Base-by-base conservation (phyloP, 2,113 vertebrate genomes). In the Chaetodon auriga region DNA sequence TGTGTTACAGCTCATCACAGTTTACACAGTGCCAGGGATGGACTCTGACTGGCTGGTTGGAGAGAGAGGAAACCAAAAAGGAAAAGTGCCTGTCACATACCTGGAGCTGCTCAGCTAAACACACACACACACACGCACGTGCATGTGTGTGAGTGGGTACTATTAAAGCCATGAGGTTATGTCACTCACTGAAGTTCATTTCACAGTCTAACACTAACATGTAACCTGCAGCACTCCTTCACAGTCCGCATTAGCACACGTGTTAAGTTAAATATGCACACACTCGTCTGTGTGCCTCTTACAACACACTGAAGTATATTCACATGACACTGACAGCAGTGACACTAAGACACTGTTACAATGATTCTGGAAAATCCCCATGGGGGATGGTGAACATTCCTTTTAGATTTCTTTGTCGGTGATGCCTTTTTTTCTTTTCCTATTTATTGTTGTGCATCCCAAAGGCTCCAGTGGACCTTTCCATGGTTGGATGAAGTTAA, bases 41-140 rank as follows among this genome's bases (percentile, higher is more conserved):
- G 98, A 99, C 86, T 97, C 97, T 0, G 98, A 99, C 85, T 99
- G 98, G 98, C 97, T 99, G 82, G 91, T 99, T 21, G 98, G 97
- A 60, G 98, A 99, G 93, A 92, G 96, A 81, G 97, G 97, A 51
- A 97, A 98, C 91, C 96, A 96, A 93, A 98, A 97, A 87, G 98
- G 98, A 80, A 99, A 97, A 87, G 98, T 99, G 85, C 98, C 98
- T 0, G 97, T 99, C 87, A 99, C 98, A 68, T 99, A 99, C 94
- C 92, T 99, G 95, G 98, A 99, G 94, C 96, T 99, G 72, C 95
- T 99, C 78, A 99, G 97, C 92, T 99, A 96, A 96, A 94, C 23
- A 35, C 30, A 75, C 18, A 30, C 30, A 30, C 62, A 49, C 4
- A 57, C 53, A 43, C 8, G 72, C 53, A 64, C 30, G 19, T 23